Evolutionary conservation across 2,888 invertebrate genomes (phyloP).

Genomic region (Gonocerus acuteangulatus): DNA sequence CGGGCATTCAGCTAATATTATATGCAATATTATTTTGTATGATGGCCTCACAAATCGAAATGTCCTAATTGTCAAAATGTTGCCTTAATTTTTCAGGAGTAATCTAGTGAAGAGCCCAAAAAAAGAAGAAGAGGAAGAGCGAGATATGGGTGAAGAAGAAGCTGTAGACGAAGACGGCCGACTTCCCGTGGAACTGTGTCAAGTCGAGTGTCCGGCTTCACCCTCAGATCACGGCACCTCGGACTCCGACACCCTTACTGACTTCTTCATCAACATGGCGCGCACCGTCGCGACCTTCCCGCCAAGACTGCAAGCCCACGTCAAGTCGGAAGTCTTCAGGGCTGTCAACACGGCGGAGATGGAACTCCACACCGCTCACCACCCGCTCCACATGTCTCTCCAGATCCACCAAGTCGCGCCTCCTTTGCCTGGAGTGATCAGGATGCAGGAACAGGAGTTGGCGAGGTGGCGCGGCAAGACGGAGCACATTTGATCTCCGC

Average conservation of each 20-base stretch:
- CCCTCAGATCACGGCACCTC: neutral
- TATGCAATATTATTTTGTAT: too few relatives aligned
- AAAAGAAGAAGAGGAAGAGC: neutral
- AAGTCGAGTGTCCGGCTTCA: conserved; percentile 14
- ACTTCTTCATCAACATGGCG: conserved; percentile 24
- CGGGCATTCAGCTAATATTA: too few relatives aligned
- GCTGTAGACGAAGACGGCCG: conserved; percentile 3
- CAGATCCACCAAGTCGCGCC: neutral
- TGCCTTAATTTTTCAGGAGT: neutral
- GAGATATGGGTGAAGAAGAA: conserved; percentile 2
- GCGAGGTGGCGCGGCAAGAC: too few relatives aligned
- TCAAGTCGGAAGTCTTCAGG: conserved; percentile 17
- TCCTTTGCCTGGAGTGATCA: too few relatives aligned
- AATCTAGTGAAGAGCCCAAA: neutral
- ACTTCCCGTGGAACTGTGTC: conserved; percentile 13
- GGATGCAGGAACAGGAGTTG: too few relatives aligned
- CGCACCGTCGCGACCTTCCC: conserved; percentile 18
- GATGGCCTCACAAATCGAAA: too few relatives aligned
- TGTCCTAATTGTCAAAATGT: too few relatives aligned
- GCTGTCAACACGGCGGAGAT: conserved; percentile 18
- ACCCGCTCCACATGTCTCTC: neutral
- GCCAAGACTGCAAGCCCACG: conserved; percentile 16
- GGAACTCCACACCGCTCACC: conserved; percentile 1
- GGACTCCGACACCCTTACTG: neutral
- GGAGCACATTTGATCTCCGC: too few relatives aligned